A percentile compares a stretch with the other conserved stretches of the same genome.
Evolutionary conservation across 2,888 invertebrate genomes (phyloP).

Genomic region (Machimus rusticus): DNA sequence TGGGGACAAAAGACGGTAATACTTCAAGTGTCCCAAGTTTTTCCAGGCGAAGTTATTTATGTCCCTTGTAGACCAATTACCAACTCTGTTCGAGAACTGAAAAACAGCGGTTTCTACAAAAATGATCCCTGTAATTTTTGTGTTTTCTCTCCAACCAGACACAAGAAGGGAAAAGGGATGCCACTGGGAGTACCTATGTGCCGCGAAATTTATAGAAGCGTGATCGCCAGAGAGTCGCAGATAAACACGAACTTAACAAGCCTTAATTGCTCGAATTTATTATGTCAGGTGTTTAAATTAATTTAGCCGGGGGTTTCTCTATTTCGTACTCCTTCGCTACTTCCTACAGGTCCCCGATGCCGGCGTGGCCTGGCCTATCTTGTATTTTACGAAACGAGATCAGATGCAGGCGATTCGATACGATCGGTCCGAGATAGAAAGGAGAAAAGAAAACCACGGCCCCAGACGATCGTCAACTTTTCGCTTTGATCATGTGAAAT

Average conservation of each 20-base stretch:
- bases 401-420: constrained; percentile 23
- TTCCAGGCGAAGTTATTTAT: not conserved
- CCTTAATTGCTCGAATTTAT: constrained; percentile 52
- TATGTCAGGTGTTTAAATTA: constrained; percentile 51
- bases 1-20: not conserved
- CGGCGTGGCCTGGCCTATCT: not conserved
- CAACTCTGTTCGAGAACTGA: not conserved
- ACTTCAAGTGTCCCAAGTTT: not conserved
- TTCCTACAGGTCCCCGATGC: not conserved
- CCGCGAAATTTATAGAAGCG: constrained; percentile 31
- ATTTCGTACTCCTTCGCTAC: constrained; percentile 33
- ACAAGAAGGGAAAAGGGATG: not conserved
- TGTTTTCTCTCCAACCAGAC: not conserved
- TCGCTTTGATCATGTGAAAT: constrained; percentile 40
- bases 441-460: constrained; percentile 15
- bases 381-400: not conserved
- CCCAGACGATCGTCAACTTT: constrained; percentile 36
- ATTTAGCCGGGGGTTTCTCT: constrained; percentile 44
- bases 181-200: not conserved
- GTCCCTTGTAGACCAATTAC: not conserved
- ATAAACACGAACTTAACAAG: constrained; percentile 50
- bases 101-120: not conserved
- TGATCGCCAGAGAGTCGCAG: not conserved
- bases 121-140: not conserved
- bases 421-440: not conserved